phyloP scores from a whole-genome alignment of 2,888 invertebrate genomes.

The Philopedon plagiatum region DNA sequence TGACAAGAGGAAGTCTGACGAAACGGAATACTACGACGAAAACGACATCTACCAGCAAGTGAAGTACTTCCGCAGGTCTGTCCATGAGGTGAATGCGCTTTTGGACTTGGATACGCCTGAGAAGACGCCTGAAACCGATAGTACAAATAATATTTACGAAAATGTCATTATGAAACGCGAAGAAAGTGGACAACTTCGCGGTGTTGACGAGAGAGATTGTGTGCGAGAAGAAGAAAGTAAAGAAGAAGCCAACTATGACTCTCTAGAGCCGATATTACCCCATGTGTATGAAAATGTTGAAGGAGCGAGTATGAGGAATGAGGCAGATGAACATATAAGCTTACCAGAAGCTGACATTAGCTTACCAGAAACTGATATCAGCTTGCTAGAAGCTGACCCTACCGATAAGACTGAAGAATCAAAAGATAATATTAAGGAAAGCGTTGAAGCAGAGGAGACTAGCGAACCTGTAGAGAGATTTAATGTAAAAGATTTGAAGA shows the following conservation, averaged over 20 bases:
- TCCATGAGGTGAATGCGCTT: conserved; percentile 81
- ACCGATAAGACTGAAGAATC: conserved; percentile 31
- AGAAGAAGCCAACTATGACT: conserved; percentile 56
- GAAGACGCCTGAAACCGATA: conserved; percentile 3
- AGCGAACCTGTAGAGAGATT: conserved; percentile 55
- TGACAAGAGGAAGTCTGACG: conserved; percentile 65
- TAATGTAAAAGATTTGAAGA: conserved; percentile 60
- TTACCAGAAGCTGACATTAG: background rate
- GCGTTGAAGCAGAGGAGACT: conserved; percentile 35
- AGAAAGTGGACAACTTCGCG: conserved; percentile 2
- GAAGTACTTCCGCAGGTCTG: conserved; percentile 80
- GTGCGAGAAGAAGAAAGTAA: conserved; percentile 16
- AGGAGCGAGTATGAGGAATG: conserved; percentile 52
- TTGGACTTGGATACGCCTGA: conserved; percentile 62
- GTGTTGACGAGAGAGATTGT: conserved; percentile 22
- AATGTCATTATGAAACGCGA: conserved; percentile 1
- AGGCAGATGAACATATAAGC: conserved; percentile 43
- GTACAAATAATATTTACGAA: conserved; percentile 37
- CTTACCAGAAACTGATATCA: background rate
- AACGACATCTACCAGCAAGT: conserved; percentile 81
- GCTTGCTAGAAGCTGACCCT: background rate
- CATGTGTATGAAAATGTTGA: conserved; percentile 65
- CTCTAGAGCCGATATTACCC: conserved; percentile 60
- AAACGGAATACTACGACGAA: conserved; percentile 64
- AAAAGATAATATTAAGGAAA: conserved; percentile 50